Percentiles rank a stretch among this genome's conserved stretches.
Conservation (phyloP, 2,113 vertebrate species). For the Pseudonaja textilis region DNA sequence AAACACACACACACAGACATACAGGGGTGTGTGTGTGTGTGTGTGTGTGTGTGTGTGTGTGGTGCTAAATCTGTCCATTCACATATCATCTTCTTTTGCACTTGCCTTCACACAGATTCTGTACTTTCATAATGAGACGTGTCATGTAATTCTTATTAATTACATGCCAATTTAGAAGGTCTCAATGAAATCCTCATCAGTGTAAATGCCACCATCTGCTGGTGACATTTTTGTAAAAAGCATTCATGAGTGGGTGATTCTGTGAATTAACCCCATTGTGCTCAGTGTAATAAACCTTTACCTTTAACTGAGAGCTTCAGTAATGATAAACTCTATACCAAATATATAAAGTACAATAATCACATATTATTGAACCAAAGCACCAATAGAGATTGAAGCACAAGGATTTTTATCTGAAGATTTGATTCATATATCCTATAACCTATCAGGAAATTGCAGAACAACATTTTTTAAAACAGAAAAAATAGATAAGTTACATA, state of each 20-base stretch:
- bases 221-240: conserved; percentile 51
- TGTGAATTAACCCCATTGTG: conserved; percentile 33
- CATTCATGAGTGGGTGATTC: neutral
- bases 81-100: neutral
- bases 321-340: neutral
- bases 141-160: conserved; percentile 34
- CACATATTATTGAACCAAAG: neutral
- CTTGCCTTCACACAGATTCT: neutral
- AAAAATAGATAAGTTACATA: neutral
- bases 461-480: neutral
- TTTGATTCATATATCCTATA: neutral
- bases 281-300: conserved; percentile 20
- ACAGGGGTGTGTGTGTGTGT: too few relatives aligned
- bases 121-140: conserved; percentile 30
- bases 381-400: neutral
- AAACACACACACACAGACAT: neutral
- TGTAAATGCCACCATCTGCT: conserved; percentile 71
- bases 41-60: too few relatives aligned
- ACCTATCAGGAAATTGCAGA: neutral
- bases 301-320: neutral
- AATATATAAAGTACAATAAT: neutral
- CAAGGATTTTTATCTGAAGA: neutral
- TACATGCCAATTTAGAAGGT: conserved; percentile 19
- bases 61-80: neutral
- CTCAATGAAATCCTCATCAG: conserved; percentile 27